Conservation (phyloP, 2,113 vertebrate species). For the Paraplagusia blochii region DNA sequence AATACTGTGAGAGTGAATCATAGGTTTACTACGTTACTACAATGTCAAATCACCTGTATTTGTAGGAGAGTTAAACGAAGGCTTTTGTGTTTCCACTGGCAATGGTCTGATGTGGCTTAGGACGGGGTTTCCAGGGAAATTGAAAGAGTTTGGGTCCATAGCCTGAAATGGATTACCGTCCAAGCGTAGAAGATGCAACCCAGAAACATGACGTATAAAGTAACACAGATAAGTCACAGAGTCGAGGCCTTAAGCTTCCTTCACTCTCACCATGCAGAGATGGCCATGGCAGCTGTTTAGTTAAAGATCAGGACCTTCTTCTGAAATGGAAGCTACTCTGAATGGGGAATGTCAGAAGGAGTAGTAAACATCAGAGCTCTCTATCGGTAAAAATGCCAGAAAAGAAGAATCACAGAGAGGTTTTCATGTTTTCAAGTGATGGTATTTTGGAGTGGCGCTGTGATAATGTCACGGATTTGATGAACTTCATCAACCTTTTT, state of each 20-base stretch:
- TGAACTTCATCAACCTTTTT: slow-evolving; percentile 17
- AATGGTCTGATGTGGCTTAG: slow-evolving; percentile 13
- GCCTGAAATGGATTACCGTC: slow-evolving; percentile 34
- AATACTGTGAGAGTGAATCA: slow-evolving; percentile 36
- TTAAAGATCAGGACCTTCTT: slow-evolving; percentile 42
- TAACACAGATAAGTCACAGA: slow-evolving; percentile 59
- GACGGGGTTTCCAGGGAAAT: slow-evolving; percentile 20
- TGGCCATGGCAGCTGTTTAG: slow-evolving; percentile 33
- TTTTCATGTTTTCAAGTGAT: slow-evolving; percentile 41
- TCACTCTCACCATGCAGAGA: slow-evolving; percentile 18
- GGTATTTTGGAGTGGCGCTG: slow-evolving; percentile 18
- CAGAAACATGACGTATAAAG: slow-evolving; percentile 37
- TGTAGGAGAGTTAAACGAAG: slow-evolving; percentile 43
- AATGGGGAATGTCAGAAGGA: slow-evolving; percentile 47
- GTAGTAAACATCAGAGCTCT: slow-evolving; percentile 48
- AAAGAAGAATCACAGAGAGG: slow-evolving; percentile 37
- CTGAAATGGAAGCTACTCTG: slow-evolving; percentile 18
- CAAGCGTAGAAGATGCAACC: slow-evolving; percentile 44
- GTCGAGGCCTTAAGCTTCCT: slow-evolving; percentile 39
- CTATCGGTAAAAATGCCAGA: slow-evolving; percentile 43
- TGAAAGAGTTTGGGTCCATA: slow-evolving; percentile 1
- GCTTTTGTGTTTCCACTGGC: slow-evolving; percentile 24
- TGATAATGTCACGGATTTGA: slow-evolving; percentile 31
- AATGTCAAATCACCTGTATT: slow-evolving; percentile 37
- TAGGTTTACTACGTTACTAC: slow-evolving; percentile 18